Evolutionary conservation across 1,140 invertebrate species (phyloP).

Genomic region (Magallana gigas): DNA sequence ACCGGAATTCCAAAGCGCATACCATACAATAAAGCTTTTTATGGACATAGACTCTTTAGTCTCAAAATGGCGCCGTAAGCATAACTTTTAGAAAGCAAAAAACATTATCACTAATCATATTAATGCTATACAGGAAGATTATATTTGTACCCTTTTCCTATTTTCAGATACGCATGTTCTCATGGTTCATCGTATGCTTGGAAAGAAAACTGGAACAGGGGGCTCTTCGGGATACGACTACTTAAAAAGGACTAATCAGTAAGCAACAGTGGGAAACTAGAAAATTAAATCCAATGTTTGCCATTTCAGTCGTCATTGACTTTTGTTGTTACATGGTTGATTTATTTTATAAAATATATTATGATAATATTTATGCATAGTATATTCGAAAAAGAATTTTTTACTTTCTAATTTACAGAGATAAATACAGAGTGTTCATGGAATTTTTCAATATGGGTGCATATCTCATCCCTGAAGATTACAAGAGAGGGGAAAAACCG

Average conservation of each 20-base stretch:
- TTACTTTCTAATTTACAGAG: not conserved
- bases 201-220: slow-evolving; percentile 50
- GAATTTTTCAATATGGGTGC: not conserved
- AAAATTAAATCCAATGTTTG: not conserved
- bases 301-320: not conserved
- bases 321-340: not conserved
- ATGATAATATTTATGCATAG: not conserved
- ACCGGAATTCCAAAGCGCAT: not conserved
- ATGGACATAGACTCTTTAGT: not conserved
- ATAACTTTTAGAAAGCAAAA: not conserved
- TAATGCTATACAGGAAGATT: not conserved
- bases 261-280: not conserved
- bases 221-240: slow-evolving; percentile 49
- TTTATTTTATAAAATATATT: not conserved
- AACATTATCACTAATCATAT: not conserved
- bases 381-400: not conserved
- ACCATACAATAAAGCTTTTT: not conserved
- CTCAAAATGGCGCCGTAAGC: slow-evolving; percentile 16
- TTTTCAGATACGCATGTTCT: slow-evolving; percentile 39
- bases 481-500: not conserved
- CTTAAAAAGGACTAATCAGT: not conserved
- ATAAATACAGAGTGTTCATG: not conserved
- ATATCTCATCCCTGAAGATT: not conserved
- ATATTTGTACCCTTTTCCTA: too few species aligned
- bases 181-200: slow-evolving; percentile 56